phyloP scores from a whole-genome alignment of 1,140 invertebrate species.

The Episyrphus balteatus region DNA sequence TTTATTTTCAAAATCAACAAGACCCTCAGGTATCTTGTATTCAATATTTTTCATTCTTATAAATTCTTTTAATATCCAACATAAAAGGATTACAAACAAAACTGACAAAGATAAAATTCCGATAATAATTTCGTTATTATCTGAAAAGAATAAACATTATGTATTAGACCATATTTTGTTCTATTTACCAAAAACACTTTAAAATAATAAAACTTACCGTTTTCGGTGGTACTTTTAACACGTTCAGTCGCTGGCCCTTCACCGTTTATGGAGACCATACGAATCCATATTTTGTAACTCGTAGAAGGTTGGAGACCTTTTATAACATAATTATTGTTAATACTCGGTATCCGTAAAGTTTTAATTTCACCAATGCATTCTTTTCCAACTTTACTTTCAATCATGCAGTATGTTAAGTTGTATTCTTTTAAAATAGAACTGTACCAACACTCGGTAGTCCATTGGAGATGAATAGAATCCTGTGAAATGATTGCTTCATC shows the following conservation, averaged over 20 bases:
- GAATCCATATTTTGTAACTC: conserved; percentile 21
- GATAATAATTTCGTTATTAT: too few species aligned
- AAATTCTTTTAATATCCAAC: too few species aligned
- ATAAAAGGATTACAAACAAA: too few species aligned
- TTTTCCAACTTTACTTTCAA: neutral
- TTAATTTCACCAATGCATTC: neutral
- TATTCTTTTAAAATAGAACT: conserved; percentile 22
- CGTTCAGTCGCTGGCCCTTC: too few species aligned
- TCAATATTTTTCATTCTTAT: too few species aligned
- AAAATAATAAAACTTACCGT: neutral
- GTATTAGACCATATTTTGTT: too few species aligned
- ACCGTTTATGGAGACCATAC: conserved; percentile 16
- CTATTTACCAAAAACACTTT: too few species aligned
- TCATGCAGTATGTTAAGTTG: conserved; percentile 24
- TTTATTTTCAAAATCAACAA: too few species aligned
- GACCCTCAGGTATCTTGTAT: too few species aligned
- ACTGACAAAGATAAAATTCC: too few species aligned
- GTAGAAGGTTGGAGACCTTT: conserved; percentile 19
- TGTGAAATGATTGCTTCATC: conserved; percentile 12
- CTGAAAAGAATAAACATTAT: too few species aligned
- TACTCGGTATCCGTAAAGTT: neutral
- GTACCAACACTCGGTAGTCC: conserved; percentile 22
- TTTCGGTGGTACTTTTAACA: too few species aligned
- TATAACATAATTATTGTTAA: conserved; percentile 9
- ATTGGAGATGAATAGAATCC: conserved; percentile 17